Conservation (phyloP, 2,113 vertebrate genomes). For the Megatriorchis doriae region DNA sequence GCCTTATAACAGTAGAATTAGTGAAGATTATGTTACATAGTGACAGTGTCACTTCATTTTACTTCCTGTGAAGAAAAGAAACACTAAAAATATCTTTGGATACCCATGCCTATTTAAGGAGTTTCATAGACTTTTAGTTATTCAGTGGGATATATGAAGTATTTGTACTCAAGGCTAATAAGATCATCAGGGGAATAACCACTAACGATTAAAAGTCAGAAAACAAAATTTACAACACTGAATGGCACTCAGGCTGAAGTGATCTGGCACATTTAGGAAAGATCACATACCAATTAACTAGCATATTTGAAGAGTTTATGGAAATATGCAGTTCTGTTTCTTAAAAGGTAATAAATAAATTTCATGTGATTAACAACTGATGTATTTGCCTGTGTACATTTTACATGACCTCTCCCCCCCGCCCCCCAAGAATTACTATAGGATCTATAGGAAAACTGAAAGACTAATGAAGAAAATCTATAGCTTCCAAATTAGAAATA, state of each 20-base stretch:
- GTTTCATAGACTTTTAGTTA: neutral
- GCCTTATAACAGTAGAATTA: neutral
- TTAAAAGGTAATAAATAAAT: neutral
- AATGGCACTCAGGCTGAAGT: neutral
- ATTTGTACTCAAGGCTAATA: conserved; percentile 11
- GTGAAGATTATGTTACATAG: neutral
- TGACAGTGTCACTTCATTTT: neutral
- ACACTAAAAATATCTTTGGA: neutral
- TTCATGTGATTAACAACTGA: neutral
- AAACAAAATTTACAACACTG: neutral
- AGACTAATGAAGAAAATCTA: neutral
- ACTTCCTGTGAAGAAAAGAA: neutral
- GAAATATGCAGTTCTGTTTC: neutral
- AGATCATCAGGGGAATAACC: conserved; percentile 19
- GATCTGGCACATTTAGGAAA: neutral
- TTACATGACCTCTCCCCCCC: neutral
- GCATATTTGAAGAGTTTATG: neutral
- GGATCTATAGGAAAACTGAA: neutral
- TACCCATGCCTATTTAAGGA: neutral
- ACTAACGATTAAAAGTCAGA: conserved; percentile 6
- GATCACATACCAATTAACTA: conserved; percentile 6
- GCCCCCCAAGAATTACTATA: neutral
- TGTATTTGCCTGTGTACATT: neutral
- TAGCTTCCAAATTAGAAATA: neutral
- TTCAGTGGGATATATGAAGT: neutral